A percentile compares a stretch with the other conserved stretches of the same genome.
phyloP scores from a whole-genome alignment of 2,797 vertebrate genomes.

The Acipenser ruthenus region DNA sequence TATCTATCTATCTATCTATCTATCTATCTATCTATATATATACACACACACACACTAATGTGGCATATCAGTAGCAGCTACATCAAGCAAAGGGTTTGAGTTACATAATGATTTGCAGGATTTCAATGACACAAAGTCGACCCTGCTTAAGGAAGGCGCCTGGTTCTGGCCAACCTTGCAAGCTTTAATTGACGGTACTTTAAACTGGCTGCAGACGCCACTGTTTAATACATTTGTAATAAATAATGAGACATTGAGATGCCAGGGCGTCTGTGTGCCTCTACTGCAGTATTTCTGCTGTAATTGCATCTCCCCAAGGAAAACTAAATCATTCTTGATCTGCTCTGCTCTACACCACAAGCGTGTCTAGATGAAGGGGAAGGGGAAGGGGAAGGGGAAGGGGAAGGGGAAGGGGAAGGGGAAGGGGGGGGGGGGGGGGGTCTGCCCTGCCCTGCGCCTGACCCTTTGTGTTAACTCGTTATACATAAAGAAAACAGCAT shows the following conservation, averaged over 20 bases:
- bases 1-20: too few species aligned
- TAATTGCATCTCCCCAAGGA: conserved; percentile 46
- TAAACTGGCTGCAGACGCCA: conserved; percentile 29
- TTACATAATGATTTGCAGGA: too few species aligned
- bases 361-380: background rate
- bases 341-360: conserved; percentile 14
- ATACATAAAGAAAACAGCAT: too few species aligned
- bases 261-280: conserved; percentile 33
- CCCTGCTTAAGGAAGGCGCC: background rate
- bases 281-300: conserved; percentile 37
- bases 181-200: conserved; percentile 38
- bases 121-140: background rate
- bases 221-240: conserved; percentile 42
- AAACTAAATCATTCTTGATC: conserved; percentile 35
- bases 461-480: background rate
- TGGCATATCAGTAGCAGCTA: too few species aligned
- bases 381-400: background rate
- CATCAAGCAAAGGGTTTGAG: too few species aligned
- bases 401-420: too few species aligned
- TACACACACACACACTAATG: too few species aligned
- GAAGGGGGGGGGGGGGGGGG: too few species aligned
- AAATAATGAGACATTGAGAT: conserved; percentile 49
- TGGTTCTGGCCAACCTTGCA: conserved; percentile 7
- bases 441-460: background rate
- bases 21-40: too few species aligned